A percentile compares a stretch with the other conserved stretches of the same genome.
Evolutionary conservation across 2,797 vertebrate genomes (phyloP).

Genomic region (Nasua narica): DNA sequence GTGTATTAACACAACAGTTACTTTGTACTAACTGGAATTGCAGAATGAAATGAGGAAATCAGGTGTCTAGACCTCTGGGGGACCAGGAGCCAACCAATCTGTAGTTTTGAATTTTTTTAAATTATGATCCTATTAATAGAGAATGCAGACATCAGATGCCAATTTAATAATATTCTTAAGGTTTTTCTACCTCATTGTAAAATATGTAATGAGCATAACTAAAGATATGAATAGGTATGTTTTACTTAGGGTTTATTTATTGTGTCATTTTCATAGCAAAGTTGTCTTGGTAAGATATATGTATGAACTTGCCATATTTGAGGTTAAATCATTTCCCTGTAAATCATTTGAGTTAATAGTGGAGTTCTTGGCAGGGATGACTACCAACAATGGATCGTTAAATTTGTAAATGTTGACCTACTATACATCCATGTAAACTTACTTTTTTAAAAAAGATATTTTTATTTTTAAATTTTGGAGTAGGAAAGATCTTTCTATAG

Average conservation of each 20-base stretch:
- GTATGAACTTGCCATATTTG: slow-evolving; percentile 26
- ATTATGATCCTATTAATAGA: neutral
- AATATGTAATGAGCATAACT: neutral
- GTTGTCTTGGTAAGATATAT: slow-evolving; percentile 5
- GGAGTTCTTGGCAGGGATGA: slow-evolving; percentile 12
- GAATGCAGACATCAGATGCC: slow-evolving; percentile 17
- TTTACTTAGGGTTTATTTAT: slow-evolving; percentile 30
- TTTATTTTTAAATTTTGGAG: neutral
- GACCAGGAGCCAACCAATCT: neutral
- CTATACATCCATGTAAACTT: neutral
- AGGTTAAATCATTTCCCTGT: slow-evolving; percentile 10
- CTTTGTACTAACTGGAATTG: neutral
- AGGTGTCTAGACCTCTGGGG: neutral
- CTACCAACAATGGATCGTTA: neutral
- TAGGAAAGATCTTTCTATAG: neutral
- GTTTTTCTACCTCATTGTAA: slow-evolving; percentile 9
- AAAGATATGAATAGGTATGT: neutral
- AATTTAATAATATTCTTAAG: neutral
- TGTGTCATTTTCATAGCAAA: slow-evolving; percentile 12
- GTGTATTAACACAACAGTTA: neutral
- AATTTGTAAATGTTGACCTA: neutral
- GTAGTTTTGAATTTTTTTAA: neutral
- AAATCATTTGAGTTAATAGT: slow-evolving; percentile 30
- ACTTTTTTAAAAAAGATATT: neutral
- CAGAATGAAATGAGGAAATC: slow-evolving; percentile 11